Percentiles rank a stretch among this genome's conserved stretches.
phyloP scores from a whole-genome alignment of 2,113 vertebrate genomes.

The Nothocercus nigrocapillus region DNA sequence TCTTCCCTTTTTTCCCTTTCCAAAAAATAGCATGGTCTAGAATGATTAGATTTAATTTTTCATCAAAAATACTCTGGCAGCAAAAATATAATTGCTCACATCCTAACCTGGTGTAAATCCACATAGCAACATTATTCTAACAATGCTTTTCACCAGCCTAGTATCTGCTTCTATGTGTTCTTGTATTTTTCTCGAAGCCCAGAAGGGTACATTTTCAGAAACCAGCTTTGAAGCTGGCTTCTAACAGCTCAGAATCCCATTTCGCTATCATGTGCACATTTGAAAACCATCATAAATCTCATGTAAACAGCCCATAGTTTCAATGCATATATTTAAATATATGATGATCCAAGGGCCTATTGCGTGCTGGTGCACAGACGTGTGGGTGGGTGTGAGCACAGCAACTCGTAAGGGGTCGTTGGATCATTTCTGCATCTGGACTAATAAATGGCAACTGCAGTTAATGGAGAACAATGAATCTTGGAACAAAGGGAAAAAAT shows the following conservation, averaged over 20 bases:
- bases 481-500: slow-evolving; percentile 68
- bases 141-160: slow-evolving; percentile 35
- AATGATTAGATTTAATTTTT: slow-evolving; percentile 11
- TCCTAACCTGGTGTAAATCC: slow-evolving; percentile 58
- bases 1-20: not conserved
- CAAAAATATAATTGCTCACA: slow-evolving; percentile 40
- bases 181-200: not conserved
- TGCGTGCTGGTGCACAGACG: not conserved
- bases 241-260: not conserved
- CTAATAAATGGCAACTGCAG: slow-evolving; percentile 66
- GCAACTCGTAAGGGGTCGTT: not conserved
- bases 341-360: not conserved
- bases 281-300: slow-evolving; percentile 37
- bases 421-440: slow-evolving; percentile 58
- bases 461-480: slow-evolving; percentile 71
- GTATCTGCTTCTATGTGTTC: not conserved
- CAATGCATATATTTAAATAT: slow-evolving; percentile 24
- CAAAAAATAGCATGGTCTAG: not conserved
- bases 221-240: not conserved
- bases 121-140: not conserved
- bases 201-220: not conserved
- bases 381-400: not conserved
- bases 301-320: not conserved
- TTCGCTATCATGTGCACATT: not conserved
- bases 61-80: slow-evolving; percentile 7